phyloP scores from a whole-genome alignment of 2,113 vertebrate genomes.

The Pelodiscus sinensis region DNA sequence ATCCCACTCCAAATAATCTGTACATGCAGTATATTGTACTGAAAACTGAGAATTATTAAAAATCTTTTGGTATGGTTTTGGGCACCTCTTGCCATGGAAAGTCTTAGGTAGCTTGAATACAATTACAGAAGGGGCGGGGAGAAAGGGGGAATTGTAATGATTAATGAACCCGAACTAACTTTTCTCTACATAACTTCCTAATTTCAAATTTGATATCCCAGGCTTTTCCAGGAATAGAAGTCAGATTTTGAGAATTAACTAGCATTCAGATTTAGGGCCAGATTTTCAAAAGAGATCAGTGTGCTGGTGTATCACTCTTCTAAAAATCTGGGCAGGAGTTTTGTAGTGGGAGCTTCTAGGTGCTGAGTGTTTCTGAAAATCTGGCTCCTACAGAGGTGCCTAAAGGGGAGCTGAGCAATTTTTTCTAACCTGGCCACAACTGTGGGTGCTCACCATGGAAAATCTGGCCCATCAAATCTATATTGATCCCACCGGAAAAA shows the following conservation, averaged over 20 bases:
- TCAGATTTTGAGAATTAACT: background rate
- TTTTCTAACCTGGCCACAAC: background rate
- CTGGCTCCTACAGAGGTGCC: background rate
- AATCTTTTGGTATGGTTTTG: background rate
- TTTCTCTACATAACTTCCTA: background rate
- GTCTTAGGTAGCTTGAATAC: background rate
- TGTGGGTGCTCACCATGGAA: background rate
- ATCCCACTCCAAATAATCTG: constrained; percentile 18
- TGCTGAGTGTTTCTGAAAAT: background rate
- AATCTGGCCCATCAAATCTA: background rate
- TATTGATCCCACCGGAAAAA: rapidly evolving
- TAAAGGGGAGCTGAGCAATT: background rate
- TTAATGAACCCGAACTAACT: background rate
- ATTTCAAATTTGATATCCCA: background rate
- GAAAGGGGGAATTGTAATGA: background rate
- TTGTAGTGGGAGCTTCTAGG: background rate
- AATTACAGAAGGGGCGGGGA: background rate
- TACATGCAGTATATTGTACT: constrained; percentile 29
- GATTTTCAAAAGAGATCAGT: background rate
- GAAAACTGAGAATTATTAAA: background rate
- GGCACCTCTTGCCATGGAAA: background rate
- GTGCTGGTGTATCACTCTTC: background rate
- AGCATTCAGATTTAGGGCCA: rapidly evolving
- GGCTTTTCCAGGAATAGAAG: background rate
- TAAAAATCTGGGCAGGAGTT: background rate